Evolutionary conservation across 2,113 vertebrate genomes (phyloP).

Genomic region (Diphyllodes magnificus): DNA sequence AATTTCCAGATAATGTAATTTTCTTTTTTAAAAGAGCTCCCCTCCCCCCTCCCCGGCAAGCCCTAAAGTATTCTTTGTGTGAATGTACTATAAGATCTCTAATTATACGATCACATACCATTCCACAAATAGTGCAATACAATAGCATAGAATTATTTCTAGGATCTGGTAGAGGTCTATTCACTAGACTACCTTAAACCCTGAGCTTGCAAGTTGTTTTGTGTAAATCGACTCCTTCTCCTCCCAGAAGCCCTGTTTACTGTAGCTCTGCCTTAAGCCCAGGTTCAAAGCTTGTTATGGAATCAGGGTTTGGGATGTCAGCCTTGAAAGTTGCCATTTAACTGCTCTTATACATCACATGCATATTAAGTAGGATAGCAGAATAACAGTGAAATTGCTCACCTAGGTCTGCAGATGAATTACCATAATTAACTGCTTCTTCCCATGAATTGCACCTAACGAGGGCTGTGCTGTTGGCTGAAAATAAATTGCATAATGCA

Average conservation of each 20-base stretch:
- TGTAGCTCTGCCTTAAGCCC: neutral
- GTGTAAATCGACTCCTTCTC: neutral
- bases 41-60: neutral
- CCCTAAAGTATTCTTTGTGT: slow-evolving; percentile 31
- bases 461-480: slow-evolving; percentile 52
- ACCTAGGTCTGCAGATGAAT: slow-evolving; percentile 59
- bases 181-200: slow-evolving; percentile 36
- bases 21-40: neutral
- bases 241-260: slow-evolving; percentile 1
- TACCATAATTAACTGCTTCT: slow-evolving; percentile 59
- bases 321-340: slow-evolving; percentile 41
- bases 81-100: slow-evolving; percentile 37
- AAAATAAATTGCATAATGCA: slow-evolving; percentile 62
- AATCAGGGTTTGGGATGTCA: neutral
- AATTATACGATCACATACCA: slow-evolving; percentile 58
- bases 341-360: neutral
- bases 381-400: slow-evolving; percentile 44
- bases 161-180: slow-evolving; percentile 21
- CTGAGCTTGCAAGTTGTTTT: slow-evolving; percentile 4
- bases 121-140: slow-evolving; percentile 38
- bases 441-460: slow-evolving; percentile 54
- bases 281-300: neutral
- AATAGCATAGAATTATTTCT: slow-evolving; percentile 60
- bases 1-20: slow-evolving; percentile 15
- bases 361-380: slow-evolving; percentile 37